phyloP scores from a whole-genome alignment of 2,113 vertebrate genomes.

The Nothoprocta perdicaria region DNA sequence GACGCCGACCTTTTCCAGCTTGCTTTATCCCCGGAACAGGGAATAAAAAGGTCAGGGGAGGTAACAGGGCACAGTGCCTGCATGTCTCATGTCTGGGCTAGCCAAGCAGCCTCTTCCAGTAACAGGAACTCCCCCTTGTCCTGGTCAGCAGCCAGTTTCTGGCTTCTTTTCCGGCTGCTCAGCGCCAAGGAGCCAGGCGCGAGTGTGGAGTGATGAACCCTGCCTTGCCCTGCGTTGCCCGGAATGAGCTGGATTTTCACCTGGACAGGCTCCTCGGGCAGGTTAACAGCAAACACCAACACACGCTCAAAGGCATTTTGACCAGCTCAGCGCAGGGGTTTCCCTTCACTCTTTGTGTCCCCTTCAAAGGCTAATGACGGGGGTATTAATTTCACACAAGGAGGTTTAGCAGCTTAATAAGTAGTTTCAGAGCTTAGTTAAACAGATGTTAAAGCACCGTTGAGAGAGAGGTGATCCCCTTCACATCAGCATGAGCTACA shows the following conservation, averaged over 20 bases:
- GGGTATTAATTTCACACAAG: neutral
- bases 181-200: conserved; percentile 10
- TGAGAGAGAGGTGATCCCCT: neutral
- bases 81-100: neutral
- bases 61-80: neutral
- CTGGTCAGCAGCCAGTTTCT: conserved; percentile 1
- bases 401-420: neutral
- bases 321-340: neutral
- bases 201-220: conserved; percentile 40
- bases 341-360: neutral
- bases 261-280: neutral
- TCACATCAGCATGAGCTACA: neutral
- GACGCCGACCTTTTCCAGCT: neutral
- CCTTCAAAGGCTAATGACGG: neutral
- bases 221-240: neutral
- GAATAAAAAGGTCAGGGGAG: conserved; percentile 22
- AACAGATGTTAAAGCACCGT: neutral
- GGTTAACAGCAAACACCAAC: neutral
- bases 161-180: neutral
- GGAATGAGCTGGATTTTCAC: conserved; percentile 1
- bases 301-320: neutral
- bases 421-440: neutral
- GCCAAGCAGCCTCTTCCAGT: neutral
- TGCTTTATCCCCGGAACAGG: conserved; percentile 1
- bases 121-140: conserved; percentile 7